Conservation (phyloP, 2,797 vertebrate species). For the Lutjanus argentimaculatus region DNA sequence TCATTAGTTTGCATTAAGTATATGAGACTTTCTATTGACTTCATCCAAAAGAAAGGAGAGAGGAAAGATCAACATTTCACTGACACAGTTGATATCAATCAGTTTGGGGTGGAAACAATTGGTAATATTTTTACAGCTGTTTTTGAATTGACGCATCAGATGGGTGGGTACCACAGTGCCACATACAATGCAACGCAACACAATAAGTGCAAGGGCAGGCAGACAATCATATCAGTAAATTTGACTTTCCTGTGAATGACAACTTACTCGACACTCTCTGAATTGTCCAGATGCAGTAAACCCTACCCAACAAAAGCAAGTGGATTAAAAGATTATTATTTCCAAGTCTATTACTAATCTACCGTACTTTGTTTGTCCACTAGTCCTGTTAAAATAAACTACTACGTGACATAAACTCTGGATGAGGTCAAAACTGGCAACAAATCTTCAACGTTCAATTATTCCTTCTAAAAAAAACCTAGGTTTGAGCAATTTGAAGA, state of each 20-base stretch:
- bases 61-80: not conserved
- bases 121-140: not conserved
- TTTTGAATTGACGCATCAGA: not conserved
- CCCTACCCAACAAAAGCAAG: not conserved
- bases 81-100: not conserved
- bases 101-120: not conserved
- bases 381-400: too few relatives aligned
- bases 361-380: too few relatives aligned
- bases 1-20: not conserved
- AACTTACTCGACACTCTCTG: not conserved
- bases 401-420: too few relatives aligned
- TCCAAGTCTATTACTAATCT: not conserved
- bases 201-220: conserved; percentile 7
- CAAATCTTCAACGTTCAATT: too few relatives aligned
- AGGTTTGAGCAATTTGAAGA: too few relatives aligned
- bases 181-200: conserved; percentile 23
- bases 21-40: not conserved
- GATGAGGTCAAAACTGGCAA: too few relatives aligned
- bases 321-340: not conserved
- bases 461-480: too few relatives aligned
- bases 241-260: conserved; percentile 37
- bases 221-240: conserved; percentile 45
- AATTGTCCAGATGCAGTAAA: conserved; percentile 5
- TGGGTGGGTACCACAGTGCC: not conserved
- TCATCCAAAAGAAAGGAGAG: not conserved